phyloP scores from a whole-genome alignment of 2,888 invertebrate genomes.

The Pecten maximus region DNA sequence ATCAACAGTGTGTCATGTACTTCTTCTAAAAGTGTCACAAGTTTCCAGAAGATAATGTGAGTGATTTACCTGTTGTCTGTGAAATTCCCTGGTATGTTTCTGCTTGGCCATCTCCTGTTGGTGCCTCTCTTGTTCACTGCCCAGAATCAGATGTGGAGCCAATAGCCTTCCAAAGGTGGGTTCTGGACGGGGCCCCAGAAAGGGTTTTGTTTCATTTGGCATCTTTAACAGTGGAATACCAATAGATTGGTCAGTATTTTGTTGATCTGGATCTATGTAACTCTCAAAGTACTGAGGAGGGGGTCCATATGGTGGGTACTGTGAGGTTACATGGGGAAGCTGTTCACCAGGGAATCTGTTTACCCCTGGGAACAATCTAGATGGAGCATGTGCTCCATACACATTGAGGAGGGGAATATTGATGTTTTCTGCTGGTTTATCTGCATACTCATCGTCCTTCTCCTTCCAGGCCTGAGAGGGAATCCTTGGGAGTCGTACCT shows the following conservation, averaged over 20 bases:
- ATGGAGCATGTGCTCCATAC: slow-evolving; percentile 59
- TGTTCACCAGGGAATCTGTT: slow-evolving; percentile 55
- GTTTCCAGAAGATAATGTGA: background rate
- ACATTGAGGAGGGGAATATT: slow-evolving; percentile 68
- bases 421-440: slow-evolving; percentile 39
- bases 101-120: slow-evolving; percentile 60
- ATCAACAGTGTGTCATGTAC: no score
- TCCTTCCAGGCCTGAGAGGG: slow-evolving; percentile 64
- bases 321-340: slow-evolving; percentile 48
- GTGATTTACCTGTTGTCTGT: slow-evolving; percentile 48
- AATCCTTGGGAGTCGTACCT: slow-evolving; percentile 63
- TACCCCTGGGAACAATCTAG: slow-evolving; percentile 53
- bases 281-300: slow-evolving; percentile 35
- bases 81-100: slow-evolving; percentile 61
- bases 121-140: slow-evolving; percentile 57
- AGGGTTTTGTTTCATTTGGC: slow-evolving; percentile 58
- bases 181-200: slow-evolving; percentile 53
- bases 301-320: slow-evolving; percentile 44
- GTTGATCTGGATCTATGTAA: background rate
- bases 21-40: no score
- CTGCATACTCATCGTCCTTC: slow-evolving; percentile 49
- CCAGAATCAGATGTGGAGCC: slow-evolving; percentile 64
- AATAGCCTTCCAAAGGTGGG: slow-evolving; percentile 69
- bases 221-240: slow-evolving; percentile 65
- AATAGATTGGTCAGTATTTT: slow-evolving; percentile 50